Evolutionary conservation across 37 sponge, comb jelly and placozoan genomes (phyloP).

Genomic region (Ianthella basta): DNA sequence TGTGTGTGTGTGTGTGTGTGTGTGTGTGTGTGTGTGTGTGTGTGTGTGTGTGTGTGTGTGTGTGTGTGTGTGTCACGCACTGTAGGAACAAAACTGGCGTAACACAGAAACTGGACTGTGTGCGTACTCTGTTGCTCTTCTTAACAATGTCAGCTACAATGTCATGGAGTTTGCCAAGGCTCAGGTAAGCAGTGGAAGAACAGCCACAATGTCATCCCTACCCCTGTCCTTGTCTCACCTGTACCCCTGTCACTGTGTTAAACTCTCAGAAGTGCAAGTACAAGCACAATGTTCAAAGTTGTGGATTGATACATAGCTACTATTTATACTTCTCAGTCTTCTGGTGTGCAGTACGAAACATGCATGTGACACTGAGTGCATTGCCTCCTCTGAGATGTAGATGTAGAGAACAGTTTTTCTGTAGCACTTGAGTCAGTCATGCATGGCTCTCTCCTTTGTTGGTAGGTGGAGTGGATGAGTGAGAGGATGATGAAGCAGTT

Average conservation of each 20-base stretch:
- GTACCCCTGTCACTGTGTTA: neutral
- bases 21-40: too few species aligned
- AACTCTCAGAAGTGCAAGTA: neutral
- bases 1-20: too few species aligned
- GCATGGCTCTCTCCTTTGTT: neutral
- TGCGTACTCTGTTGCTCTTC: slow-evolving; percentile 94
- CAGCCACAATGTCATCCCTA: neutral
- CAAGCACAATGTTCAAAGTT: too few species aligned
- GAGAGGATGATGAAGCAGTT: slow-evolving; percentile 94
- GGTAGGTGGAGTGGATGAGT: slow-evolving; percentile 99
- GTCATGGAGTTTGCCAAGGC: slow-evolving; percentile 99
- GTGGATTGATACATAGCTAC: neutral
- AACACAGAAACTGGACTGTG: slow-evolving; percentile 87
- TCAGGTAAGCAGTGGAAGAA: slow-evolving; percentile 55
- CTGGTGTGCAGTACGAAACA: too few species aligned
- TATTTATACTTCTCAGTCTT: too few species aligned
- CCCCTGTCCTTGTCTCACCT: neutral
- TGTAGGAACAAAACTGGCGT: slow-evolving; percentile 95
- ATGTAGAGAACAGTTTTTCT: too few species aligned
- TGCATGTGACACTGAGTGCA: too few species aligned
- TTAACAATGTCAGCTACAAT: slow-evolving; percentile 96
- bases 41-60: too few species aligned
- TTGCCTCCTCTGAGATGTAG: too few species aligned
- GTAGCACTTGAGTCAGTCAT: neutral
- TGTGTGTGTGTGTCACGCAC: too few species aligned